Evolutionary conservation across 2,113 vertebrate species (phyloP).

Genomic region (Coptodon bakossiorum): DNA sequence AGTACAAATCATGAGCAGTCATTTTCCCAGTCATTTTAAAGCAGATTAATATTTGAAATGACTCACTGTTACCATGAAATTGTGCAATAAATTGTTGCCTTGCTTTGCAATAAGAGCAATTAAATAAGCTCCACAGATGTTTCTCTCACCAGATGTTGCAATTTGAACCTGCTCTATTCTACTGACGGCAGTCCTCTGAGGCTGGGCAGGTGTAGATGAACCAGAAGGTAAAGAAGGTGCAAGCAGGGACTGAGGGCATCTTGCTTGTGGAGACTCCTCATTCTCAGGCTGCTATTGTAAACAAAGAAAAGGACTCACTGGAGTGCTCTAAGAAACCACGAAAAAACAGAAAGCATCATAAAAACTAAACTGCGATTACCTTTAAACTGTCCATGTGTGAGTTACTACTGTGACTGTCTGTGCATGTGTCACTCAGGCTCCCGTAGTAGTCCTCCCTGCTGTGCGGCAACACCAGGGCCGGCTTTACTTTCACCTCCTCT

Average conservation of each 20-base stretch:
- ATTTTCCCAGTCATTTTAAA: neutral
- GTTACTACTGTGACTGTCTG: neutral
- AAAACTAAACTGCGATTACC: conserved; percentile 36
- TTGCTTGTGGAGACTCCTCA: conserved; percentile 59
- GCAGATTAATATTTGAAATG: neutral
- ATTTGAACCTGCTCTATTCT: conserved; percentile 56
- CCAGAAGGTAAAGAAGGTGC: conserved; percentile 14
- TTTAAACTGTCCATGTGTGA: conserved; percentile 68
- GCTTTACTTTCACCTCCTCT: conserved; percentile 40
- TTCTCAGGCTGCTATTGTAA: conserved; percentile 59
- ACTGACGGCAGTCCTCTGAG: neutral
- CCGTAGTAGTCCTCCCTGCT: conserved; percentile 67
- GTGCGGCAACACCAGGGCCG: conserved; percentile 17
- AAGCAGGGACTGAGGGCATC: conserved; percentile 34
- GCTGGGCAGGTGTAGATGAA: neutral
- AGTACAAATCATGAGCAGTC: conserved; percentile 1
- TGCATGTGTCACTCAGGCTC: conserved; percentile 51
- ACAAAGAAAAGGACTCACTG: neutral
- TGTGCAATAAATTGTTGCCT: neutral
- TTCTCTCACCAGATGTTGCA: conserved; percentile 60
- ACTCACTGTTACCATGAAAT: neutral
- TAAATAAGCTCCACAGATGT: neutral
- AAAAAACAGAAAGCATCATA: neutral
- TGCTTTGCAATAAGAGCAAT: neutral
- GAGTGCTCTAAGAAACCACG: neutral